A percentile compares a stretch with the other conserved stretches of the same genome.
Conservation (phyloP, 2,113 vertebrate species). For the Tupaia tana region DNA sequence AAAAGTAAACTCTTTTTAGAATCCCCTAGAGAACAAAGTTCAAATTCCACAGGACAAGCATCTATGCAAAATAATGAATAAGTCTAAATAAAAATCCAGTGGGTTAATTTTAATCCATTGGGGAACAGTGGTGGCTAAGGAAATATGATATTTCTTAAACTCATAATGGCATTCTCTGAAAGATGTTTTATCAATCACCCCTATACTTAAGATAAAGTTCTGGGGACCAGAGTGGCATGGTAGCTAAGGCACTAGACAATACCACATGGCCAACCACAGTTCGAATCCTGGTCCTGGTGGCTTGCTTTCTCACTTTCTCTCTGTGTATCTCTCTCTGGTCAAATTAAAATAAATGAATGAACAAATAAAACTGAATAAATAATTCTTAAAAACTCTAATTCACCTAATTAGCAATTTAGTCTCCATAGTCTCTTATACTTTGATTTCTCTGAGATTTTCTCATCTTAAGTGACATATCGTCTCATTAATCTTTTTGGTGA, state of each 20-base stretch:
- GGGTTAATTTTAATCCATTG: neutral
- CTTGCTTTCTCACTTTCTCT: no score
- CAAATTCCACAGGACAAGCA: conserved; percentile 18
- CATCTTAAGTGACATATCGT: neutral
- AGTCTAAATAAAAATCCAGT: conserved; percentile 20
- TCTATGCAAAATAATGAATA: conserved; percentile 19
- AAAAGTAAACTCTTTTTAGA: conserved; percentile 53
- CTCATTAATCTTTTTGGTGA: neutral
- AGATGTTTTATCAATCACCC: conserved; percentile 16
- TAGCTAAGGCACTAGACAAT: no score
- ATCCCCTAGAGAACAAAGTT: conserved; percentile 54
- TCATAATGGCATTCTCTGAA: neutral
- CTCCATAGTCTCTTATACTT: neutral
- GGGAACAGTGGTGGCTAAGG: neutral
- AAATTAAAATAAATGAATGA: no score
- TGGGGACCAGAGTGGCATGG: no score
- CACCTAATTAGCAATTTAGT: neutral
- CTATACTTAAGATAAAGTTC: neutral
- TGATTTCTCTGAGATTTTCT: conserved; percentile 11
- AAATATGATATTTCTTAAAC: neutral
- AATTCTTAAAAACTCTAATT: neutral
- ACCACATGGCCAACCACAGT: no score
- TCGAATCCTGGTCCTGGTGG: no score
- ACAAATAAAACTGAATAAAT: no score
- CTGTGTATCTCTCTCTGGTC: no score